Evolutionary conservation across 2,797 vertebrate species (phyloP).

Genomic region (Muraenolepis orangiensis): DNA sequence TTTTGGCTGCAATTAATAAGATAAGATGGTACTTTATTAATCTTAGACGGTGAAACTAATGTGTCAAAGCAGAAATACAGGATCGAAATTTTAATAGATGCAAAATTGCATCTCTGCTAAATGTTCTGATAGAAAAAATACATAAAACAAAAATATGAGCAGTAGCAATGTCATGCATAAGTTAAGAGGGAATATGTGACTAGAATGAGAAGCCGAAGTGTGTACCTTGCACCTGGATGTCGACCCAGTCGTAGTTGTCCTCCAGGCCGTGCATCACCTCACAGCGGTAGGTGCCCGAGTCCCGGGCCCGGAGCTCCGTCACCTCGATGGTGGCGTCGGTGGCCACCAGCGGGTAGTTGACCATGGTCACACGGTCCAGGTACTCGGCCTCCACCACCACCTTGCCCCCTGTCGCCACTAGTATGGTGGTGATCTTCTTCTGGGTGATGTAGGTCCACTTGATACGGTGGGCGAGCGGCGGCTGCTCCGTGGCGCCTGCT

Average conservation of each 20-base stretch:
- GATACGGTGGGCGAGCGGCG: conserved; percentile 86
- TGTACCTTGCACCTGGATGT: conserved; percentile 89
- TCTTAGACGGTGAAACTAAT: not conserved
- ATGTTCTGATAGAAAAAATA: too few species aligned
- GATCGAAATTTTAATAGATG: not conserved
- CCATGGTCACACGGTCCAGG: conserved; percentile 83
- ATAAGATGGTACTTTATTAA: not conserved
- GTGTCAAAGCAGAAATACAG: not conserved
- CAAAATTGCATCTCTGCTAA: not conserved
- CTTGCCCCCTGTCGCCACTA: conserved; percentile 82
- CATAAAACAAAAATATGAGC: not conserved
- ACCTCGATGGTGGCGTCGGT: conserved; percentile 87
- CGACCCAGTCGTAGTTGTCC: conserved; percentile 84
- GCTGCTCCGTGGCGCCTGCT: conserved; percentile 64
- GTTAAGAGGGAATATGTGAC: not conserved
- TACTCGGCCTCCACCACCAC: conserved; percentile 81
- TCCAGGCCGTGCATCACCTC: conserved; percentile 89
- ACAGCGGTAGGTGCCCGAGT: conserved; percentile 90
- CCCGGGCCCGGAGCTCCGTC: conserved; percentile 82
- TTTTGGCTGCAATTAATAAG: not conserved
- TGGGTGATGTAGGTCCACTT: conserved; percentile 90
- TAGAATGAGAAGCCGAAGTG: not conserved
- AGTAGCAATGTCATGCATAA: not conserved
- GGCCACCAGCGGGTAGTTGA: conserved; percentile 86
- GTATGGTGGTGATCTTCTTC: conserved; percentile 77